These are phyloP conservation scores for Apodemus speciosus DNA, from an alignment of 2,113 vertebrate species.

Conservation along the genomic window DNA sequence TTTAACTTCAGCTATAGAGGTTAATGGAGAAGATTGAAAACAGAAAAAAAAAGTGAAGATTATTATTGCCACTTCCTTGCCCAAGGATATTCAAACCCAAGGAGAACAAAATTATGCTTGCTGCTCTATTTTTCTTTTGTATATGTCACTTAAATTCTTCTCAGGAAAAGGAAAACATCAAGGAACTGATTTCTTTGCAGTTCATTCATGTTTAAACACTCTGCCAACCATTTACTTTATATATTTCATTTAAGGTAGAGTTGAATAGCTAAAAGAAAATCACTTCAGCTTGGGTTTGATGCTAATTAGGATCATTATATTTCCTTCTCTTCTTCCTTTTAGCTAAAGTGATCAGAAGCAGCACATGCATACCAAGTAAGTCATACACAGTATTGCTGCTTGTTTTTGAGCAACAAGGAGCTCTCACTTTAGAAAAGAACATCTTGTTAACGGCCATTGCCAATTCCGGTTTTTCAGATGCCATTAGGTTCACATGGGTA, in stretches of 20 bases:
- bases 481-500: slow-evolving; percentile 79
- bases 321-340: slow-evolving; percentile 70
- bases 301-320: slow-evolving; percentile 70
- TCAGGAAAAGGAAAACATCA: not conserved
- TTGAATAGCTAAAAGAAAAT: slow-evolving; percentile 69
- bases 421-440: slow-evolving; percentile 75
- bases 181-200: slow-evolving; percentile 52
- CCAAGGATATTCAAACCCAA: slow-evolving; percentile 5
- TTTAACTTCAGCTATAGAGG: not conserved
- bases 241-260: slow-evolving; percentile 71
- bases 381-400: slow-evolving; percentile 70
- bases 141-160: slow-evolving; percentile 52
- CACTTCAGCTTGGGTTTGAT: slow-evolving; percentile 47
- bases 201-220: slow-evolving; percentile 72
- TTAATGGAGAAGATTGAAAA: not conserved
- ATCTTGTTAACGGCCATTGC: slow-evolving; percentile 81
- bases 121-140: slow-evolving; percentile 12
- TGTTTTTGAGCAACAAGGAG: slow-evolving; percentile 74
- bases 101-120: slow-evolving; percentile 27
- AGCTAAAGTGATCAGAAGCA: slow-evolving; percentile 74
- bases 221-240: slow-evolving; percentile 48
- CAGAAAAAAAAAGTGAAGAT: not conserved
- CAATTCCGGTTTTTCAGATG: slow-evolving; percentile 72
- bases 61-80: slow-evolving; percentile 26
- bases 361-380: slow-evolving; percentile 68